Base-by-base conservation (phyloP, 2,888 invertebrate genomes). In the Tenthredo distinguenda region DNA sequence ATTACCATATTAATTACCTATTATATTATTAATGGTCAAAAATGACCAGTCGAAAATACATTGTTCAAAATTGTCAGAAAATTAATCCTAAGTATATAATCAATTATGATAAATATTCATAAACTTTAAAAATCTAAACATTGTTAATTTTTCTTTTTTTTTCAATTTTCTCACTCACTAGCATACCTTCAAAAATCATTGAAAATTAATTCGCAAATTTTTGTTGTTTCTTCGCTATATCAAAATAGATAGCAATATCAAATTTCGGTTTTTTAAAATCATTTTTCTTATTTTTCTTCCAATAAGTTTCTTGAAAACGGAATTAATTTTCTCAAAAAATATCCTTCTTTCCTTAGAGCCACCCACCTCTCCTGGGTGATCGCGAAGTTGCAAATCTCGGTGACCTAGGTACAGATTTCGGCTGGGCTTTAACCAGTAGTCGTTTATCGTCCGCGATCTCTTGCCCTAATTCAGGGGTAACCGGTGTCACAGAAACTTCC, bases 301-400 rank as follows among this genome's bases (percentile, higher is more conserved):
- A 18, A 71, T 12, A 37, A 71, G 71, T 15, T 71, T 37, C 5
- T 26, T 26, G 76, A 31, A 21, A 21, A 21, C n/a, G 26, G 47
- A 55, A 55, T 55, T 7, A 55, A 55, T 7, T 55, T 55, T 55
- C 55, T 55, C 7, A 55, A 50, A 55, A 55, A 55, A 55, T 55
- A 55, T 55, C n/a, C 84, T 77, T 47, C 7, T n/a, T 15, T 47
- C 31, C 79, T 89, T 84, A 91, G 10, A 91, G 87, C 91, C 91
- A 91, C 12, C 89, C 91, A n/a, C 88, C 87, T 84, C 87, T 88
- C 6, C 89, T 90, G 1, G 90, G 89, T 47, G 86, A 85, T 74
- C 55, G 88, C 7, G 83, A 86, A 1, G 85, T 72, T 10, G 85
- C 77, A 15, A 87, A 84, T 58, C 87, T 86, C 7, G 91, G 91